These are phyloP conservation scores for Vollenhovia emeryi DNA, from an alignment of 1,140 invertebrate species.

Conservation along the genomic window DNA sequence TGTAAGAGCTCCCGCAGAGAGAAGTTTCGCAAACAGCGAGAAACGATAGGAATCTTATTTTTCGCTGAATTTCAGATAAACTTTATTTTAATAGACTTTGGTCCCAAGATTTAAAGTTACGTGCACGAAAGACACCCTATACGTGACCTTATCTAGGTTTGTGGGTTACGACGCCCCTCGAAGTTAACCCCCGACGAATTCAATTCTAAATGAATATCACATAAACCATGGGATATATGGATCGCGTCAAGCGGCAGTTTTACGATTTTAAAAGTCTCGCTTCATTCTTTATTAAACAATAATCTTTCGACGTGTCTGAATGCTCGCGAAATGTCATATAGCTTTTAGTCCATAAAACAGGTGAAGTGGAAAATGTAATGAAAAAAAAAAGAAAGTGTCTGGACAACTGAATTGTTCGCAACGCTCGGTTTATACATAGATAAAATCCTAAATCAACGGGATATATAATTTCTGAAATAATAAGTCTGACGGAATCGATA, in stretches of 20 bases:
- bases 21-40: background rate
- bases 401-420: background rate
- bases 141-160: constrained; percentile 37
- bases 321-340: background rate
- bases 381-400: background rate
- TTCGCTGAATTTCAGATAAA: constrained; percentile 2
- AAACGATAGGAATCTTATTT: background rate
- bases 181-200: constrained; percentile 13
- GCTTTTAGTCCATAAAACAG: background rate
- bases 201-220: constrained; percentile 16
- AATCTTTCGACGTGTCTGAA: background rate
- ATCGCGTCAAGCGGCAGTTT: background rate
- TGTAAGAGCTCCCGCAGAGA: background rate
- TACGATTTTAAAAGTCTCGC: background rate
- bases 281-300: background rate
- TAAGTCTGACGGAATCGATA: too few species aligned
- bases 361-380: background rate
- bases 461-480: too few species aligned
- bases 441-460: too few species aligned
- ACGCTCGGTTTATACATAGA: background rate
- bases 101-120: background rate
- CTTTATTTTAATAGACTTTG: background rate
- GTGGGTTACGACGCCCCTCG: constrained; percentile 11
- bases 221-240: constrained; percentile 2
- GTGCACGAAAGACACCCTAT: background rate